Conservation (phyloP, 1,140 invertebrate genomes). For the Lethrus apterus region DNA sequence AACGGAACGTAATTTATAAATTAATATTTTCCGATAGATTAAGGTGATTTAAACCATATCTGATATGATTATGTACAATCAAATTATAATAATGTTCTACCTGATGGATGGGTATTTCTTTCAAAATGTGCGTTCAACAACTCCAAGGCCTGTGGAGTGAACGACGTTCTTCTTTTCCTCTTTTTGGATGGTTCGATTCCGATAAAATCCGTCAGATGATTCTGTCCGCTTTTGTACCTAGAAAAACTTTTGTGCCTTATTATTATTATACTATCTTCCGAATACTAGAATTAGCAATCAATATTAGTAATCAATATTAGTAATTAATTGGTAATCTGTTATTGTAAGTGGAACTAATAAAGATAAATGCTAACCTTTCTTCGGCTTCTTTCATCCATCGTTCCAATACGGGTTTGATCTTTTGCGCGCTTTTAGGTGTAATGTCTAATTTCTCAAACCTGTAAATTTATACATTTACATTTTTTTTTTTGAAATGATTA, state of each 20-base stretch:
- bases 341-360: too few relatives aligned
- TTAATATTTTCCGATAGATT: too few relatives aligned
- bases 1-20: too few relatives aligned
- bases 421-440: conserved; percentile 97
- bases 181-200: conserved; percentile 95
- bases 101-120: conserved; percentile 95
- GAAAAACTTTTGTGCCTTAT: conserved; percentile 35
- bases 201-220: conserved; percentile 91
- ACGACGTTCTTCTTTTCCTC: conserved; percentile 90
- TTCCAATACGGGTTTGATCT: conserved; percentile 97
- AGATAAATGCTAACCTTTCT: conserved; percentile 82
- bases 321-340: background rate
- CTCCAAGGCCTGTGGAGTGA: conserved; percentile 92
- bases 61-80: too few relatives aligned
- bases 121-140: conserved; percentile 92
- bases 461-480: conserved; percentile 28
- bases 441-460: conserved; percentile 99
- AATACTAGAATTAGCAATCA: background rate
- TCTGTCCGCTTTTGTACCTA: conserved; percentile 84
- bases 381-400: conserved; percentile 97
- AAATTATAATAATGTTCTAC: conserved; percentile 60
- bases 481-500: too few relatives aligned
- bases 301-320: background rate
- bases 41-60: too few relatives aligned
- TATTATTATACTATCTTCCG: conserved; percentile 1